Evolutionary conservation across 1,140 invertebrate species (phyloP).

Genomic region (Drosophila navojoa): DNA sequence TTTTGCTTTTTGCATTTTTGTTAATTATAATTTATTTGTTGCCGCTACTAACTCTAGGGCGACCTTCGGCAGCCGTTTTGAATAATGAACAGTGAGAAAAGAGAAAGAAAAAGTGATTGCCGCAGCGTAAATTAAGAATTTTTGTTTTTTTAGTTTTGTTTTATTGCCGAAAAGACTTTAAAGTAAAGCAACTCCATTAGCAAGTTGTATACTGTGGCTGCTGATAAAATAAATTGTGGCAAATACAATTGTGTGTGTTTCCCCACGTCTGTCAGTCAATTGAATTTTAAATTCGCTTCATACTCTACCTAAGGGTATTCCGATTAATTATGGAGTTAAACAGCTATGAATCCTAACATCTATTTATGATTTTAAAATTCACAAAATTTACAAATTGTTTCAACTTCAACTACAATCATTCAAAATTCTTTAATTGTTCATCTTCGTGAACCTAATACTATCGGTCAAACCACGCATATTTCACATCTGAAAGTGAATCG

Average conservation of each 20-base stretch:
- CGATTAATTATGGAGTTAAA: no score
- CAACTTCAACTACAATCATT: no score
- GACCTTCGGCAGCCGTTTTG: slow-evolving; percentile 55
- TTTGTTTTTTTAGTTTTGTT: no score
- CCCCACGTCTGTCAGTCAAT: slow-evolving; percentile 3
- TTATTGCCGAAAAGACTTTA: slow-evolving; percentile 7
- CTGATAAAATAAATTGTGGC: slow-evolving; percentile 12
- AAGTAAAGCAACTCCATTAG: slow-evolving; percentile 17
- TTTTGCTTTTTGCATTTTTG: slow-evolving; percentile 45
- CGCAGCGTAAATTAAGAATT: slow-evolving; percentile 25
- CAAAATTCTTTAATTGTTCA: no score
- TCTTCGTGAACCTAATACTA: no score
- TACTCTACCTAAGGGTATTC: not conserved
- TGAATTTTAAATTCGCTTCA: not conserved
- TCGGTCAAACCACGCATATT: not conserved
- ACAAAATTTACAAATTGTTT: no score
- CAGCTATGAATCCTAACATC: no score
- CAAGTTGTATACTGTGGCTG: not conserved
- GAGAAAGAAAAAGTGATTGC: slow-evolving; percentile 31
- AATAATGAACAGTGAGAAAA: slow-evolving; percentile 10
- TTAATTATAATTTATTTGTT: slow-evolving; percentile 78
- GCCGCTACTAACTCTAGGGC: slow-evolving; percentile 61
- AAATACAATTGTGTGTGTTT: not conserved
- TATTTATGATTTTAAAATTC: no score
- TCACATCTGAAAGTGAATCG: not conserved